Conservation (phyloP, 35 echinoderm and acorn worm genomes). For the Heliocidaris tuberculata region DNA sequence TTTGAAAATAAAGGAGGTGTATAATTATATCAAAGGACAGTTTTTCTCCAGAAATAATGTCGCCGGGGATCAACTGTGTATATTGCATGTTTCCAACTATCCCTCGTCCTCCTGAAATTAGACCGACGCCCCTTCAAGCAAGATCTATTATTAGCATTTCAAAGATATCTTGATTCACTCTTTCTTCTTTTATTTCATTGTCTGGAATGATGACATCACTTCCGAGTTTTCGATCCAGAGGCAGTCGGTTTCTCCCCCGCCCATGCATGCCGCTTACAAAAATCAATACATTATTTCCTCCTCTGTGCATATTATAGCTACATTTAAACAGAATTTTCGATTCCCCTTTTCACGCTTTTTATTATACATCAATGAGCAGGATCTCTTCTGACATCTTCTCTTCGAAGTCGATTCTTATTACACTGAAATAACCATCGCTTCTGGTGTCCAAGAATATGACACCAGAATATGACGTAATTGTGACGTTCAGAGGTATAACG, state of each 20-base stretch:
- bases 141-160: neutral
- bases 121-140: neutral
- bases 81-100: no score
- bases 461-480: constrained; percentile 6
- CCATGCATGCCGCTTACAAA: neutral
- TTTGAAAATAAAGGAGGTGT: no score
- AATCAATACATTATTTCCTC: neutral
- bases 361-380: neutral
- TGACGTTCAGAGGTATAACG: neutral
- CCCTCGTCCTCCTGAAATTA: no score
- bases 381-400: neutral
- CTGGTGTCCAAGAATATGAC: neutral
- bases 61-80: no score
- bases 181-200: neutral
- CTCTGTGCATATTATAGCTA: no score
- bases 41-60: no score
- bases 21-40: no score
- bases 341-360: neutral
- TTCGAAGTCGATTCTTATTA: neutral
- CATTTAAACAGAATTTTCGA: neutral
- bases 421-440: neutral
- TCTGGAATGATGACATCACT: neutral
- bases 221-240: no score
- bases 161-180: neutral
- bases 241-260: neutral